Percentiles rank a stretch among this genome's conserved stretches.
Conservation (phyloP, 2,113 vertebrate species). For the Zosterops japonicus region DNA sequence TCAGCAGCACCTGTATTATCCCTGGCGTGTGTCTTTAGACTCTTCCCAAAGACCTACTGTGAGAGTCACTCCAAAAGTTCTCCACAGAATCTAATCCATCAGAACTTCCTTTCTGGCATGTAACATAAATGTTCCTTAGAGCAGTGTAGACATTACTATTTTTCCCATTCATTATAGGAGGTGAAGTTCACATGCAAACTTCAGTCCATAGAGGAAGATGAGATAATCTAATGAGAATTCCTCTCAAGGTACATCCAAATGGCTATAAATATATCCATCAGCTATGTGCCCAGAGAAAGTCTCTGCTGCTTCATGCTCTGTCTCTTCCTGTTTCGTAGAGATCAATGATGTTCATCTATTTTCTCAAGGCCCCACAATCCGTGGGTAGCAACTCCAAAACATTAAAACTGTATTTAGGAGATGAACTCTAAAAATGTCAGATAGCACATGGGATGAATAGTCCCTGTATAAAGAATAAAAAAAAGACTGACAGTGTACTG, state of each 20-base stretch:
- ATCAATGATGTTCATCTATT: neutral
- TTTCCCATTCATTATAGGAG: neutral
- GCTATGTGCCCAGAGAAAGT: neutral
- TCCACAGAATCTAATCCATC: neutral
- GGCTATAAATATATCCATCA: neutral
- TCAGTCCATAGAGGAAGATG: neutral
- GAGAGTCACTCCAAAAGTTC: neutral
- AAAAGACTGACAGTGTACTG: neutral
- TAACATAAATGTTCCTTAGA: neutral
- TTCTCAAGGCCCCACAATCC: neutral
- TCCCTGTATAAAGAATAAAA: neutral
- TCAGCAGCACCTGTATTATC: neutral
- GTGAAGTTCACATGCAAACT: neutral
- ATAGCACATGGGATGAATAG: neutral
- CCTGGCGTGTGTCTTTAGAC: neutral
- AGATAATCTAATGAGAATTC: neutral
- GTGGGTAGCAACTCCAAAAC: neutral
- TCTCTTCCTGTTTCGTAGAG: neutral
- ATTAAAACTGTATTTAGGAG: neutral
- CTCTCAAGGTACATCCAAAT: neutral
- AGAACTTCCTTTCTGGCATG: neutral
- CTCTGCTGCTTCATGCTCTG: neutral
- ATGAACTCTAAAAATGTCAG: neutral
- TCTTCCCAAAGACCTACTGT: neutral
- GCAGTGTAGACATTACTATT: neutral